Conservation (phyloP, 2,888 invertebrate genomes). For the Chaetogeoica ovagalla region DNA sequence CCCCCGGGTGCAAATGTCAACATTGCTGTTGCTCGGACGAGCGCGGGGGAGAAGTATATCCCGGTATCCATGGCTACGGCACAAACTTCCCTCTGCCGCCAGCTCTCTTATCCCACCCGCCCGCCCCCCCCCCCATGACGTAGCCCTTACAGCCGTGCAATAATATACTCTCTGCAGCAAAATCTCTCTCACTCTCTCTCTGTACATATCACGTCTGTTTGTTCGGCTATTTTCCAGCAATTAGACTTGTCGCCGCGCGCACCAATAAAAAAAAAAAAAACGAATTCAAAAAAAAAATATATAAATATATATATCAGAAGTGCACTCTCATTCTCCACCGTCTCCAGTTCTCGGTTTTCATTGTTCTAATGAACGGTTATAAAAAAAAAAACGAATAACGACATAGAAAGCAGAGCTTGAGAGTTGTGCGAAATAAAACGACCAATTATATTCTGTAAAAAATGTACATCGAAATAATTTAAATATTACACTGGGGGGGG, state of each 20-base stretch:
- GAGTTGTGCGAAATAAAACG: neutral
- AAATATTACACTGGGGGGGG: too few relatives aligned
- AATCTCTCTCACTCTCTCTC: too few relatives aligned
- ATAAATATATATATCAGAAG: slow-evolving; percentile 19
- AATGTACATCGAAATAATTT: neutral
- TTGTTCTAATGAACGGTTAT: slow-evolving; percentile 52
- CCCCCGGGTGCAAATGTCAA: slow-evolving; percentile 53
- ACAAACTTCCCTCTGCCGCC: slow-evolving; percentile 42
- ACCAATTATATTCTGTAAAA: slow-evolving; percentile 18
- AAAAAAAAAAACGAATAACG: slow-evolving; percentile 27
- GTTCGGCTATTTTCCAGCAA: slow-evolving; percentile 53
- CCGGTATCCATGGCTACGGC: slow-evolving; percentile 50
- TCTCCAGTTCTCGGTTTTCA: slow-evolving; percentile 37
- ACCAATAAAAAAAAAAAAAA: slow-evolving; percentile 12
- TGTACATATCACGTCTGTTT: slow-evolving; percentile 30
- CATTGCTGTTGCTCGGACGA: slow-evolving; percentile 6
- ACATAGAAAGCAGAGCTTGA: neutral
- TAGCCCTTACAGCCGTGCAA: too few relatives aligned
- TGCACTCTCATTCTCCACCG: slow-evolving; percentile 29
- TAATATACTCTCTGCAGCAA: neutral
- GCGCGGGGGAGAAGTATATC: slow-evolving; percentile 51
- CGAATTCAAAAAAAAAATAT: neutral
- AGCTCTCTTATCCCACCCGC: too few relatives aligned
- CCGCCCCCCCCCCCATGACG: too few relatives aligned
- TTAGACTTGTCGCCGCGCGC: slow-evolving; percentile 49